Conservation (phyloP, 2,113 vertebrate species). For the Lagopus leucura region DNA sequence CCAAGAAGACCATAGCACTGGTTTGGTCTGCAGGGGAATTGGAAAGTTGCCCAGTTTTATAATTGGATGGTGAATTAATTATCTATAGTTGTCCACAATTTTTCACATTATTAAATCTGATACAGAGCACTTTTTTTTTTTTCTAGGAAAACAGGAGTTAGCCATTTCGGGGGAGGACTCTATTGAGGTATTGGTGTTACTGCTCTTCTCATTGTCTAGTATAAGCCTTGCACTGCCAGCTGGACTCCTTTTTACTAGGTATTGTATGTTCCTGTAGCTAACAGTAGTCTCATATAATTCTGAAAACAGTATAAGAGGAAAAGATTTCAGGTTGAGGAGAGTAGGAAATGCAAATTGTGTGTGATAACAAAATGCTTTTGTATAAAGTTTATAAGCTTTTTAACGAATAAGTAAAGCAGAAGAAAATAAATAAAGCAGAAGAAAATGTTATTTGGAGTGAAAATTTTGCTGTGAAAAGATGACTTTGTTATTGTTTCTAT, state of each 20-base stretch:
- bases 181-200: not conserved
- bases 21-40: constrained; percentile 5
- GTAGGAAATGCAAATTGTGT: not conserved
- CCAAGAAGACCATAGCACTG: not conserved
- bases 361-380: not conserved
- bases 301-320: not conserved
- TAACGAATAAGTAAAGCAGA: not conserved
- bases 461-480: not conserved
- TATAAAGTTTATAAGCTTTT: not conserved
- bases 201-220: not conserved
- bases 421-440: not conserved
- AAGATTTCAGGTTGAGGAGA: not conserved
- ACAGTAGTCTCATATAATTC: not conserved
- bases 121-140: not conserved
- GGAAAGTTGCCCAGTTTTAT: constrained; percentile 36
- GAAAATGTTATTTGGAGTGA: not conserved
- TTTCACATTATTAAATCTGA: not conserved
- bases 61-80: constrained; percentile 45
- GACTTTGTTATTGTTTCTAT: not conserved
- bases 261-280: not conserved
- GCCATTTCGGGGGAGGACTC: not conserved
- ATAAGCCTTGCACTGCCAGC: not conserved
- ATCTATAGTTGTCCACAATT: not conserved
- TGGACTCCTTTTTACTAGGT: not conserved
- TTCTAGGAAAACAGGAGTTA: constrained; percentile 2